A percentile compares a stretch with the other conserved stretches of the same genome.
Evolutionary conservation across 2,113 vertebrate genomes (phyloP).

Genomic region (Pangasianodon hypophthalmus): DNA sequence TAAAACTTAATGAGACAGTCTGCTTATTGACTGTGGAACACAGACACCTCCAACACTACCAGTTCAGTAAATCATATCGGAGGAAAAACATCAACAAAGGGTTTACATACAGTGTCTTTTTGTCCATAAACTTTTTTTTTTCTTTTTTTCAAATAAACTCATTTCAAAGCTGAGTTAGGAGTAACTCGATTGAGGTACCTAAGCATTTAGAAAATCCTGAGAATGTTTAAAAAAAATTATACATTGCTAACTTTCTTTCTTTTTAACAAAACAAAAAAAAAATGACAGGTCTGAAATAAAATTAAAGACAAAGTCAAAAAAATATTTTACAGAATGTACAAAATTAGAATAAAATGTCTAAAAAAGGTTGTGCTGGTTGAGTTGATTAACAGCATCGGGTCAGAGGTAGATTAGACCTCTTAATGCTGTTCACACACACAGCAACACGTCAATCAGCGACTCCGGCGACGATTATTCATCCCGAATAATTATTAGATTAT

Average conservation of each 20-base stretch:
- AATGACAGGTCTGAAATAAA: conserved; percentile 26
- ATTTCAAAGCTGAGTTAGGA: neutral
- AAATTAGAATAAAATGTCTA: conserved; percentile 20
- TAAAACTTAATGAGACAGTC: neutral
- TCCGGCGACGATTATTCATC: neutral
- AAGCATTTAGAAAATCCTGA: conserved; percentile 34
- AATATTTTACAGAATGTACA: conserved; percentile 27
- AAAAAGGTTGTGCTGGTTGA: conserved; percentile 30
- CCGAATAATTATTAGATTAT: neutral
- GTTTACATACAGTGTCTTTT: neutral
- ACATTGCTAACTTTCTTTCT: neutral
- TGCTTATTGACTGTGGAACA: neutral
- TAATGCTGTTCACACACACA: neutral
- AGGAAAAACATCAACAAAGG: neutral
- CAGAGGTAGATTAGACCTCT: conserved; percentile 41
- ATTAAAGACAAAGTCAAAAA: conserved; percentile 10
- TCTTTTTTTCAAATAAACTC: too few species aligned
- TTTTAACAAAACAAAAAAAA: neutral
- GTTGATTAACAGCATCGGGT: conserved; percentile 1
- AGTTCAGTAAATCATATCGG: neutral
- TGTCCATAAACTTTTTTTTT: neutral
- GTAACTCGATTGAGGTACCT: neutral
- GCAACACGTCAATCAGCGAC: neutral
- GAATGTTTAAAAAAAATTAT: neutral
- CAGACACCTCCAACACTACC: neutral